Conservation (phyloP, 30 jellyfish, hydroid and myxozoan species). For the Pelagia noctiluca region DNA sequence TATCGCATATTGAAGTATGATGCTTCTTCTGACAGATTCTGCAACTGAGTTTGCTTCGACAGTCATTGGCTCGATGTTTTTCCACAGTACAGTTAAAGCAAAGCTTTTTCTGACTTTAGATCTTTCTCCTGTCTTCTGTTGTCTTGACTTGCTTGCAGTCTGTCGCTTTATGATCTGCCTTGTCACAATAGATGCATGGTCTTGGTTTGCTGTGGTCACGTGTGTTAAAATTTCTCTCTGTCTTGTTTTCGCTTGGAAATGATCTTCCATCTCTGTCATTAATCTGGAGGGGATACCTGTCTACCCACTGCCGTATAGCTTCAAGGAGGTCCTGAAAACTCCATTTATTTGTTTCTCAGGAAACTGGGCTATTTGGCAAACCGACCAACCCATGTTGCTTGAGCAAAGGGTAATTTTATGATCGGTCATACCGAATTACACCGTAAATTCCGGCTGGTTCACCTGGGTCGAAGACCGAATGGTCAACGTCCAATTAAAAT, state of each 20-base stretch:
- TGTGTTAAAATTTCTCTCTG: conserved; percentile 47
- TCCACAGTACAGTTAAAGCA: conserved; percentile 71
- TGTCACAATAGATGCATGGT: conserved; percentile 53
- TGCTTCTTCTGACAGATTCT: conserved; percentile 64
- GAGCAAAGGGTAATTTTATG: too few species aligned
- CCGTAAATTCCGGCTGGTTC: too few species aligned
- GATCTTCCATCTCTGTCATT: conserved; percentile 39
- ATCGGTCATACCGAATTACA: too few species aligned
- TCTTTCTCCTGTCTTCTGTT: conserved; percentile 44
- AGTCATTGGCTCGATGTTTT: conserved; percentile 67
- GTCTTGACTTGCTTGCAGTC: conserved; percentile 51
- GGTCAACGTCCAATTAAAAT: too few species aligned
- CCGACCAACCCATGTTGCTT: too few species aligned
- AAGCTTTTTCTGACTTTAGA: conserved; percentile 27
- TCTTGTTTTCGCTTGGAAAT: background rate
- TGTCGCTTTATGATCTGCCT: conserved; percentile 46
- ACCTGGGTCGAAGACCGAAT: too few species aligned
- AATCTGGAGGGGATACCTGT: conserved; percentile 50
- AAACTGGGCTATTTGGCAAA: too few species aligned
- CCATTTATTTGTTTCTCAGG: too few species aligned
- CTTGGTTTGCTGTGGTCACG: conserved; percentile 22
- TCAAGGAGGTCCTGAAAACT: conserved; percentile 62
- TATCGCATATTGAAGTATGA: conserved; percentile 80
- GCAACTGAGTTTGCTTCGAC: conserved; percentile 58
- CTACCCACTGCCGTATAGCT: conserved; percentile 56